These are phyloP conservation scores for Plutella xylostella DNA, from an alignment of 2,888 invertebrate species.

Conservation along the genomic window DNA sequence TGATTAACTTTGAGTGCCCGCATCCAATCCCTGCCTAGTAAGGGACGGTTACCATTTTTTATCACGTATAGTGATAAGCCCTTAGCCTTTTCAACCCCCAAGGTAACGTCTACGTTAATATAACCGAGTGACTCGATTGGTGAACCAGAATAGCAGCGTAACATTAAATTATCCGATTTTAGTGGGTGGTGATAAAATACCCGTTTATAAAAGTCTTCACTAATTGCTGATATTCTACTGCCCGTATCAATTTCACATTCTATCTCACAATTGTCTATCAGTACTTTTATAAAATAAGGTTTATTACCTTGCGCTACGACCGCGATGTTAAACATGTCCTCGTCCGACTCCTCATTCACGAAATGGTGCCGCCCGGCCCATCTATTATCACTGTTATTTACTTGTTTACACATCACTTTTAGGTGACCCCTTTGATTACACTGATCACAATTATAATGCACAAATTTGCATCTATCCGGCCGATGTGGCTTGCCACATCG, in stretches of 20 bases:
- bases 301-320: not conserved
- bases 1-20: no score
- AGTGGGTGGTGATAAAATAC: no score
- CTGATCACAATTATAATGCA: not conserved
- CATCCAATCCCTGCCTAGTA: no score
- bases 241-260: slow-evolving; percentile 1
- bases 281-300: not conserved
- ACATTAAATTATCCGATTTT: no score
- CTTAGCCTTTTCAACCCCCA: not conserved
- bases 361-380: not conserved
- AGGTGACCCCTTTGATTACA: not conserved
- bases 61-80: no score
- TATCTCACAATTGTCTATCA: not conserved
- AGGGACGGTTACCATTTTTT: no score
- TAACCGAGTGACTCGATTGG: not conserved
- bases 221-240: not conserved
- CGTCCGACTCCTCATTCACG: not conserved
- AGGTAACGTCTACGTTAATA: no score
- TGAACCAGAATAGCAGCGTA: no score
- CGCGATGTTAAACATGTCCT: not conserved
- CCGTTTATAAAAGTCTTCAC: not conserved
- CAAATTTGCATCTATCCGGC: not conserved
- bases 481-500: not conserved
- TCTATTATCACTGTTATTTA: not conserved
- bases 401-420: not conserved